Percentiles rank a stretch among this genome's conserved stretches.
Conservation (phyloP, 2,888 invertebrate species). For the Sthenelais limicola region DNA sequence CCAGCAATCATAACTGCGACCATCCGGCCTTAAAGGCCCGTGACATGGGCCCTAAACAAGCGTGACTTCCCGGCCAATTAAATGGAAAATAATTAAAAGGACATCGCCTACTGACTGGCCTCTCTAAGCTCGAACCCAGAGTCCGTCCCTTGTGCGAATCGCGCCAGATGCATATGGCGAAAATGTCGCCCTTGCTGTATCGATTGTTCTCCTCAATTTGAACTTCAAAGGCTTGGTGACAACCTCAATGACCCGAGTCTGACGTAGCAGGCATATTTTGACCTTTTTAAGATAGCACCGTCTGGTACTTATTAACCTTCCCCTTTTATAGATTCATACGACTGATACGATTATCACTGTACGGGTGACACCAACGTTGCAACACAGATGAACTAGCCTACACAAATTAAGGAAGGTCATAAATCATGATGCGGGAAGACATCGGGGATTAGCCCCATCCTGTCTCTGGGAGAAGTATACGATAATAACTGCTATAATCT, state of each 20-base stretch:
- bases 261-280: neutral
- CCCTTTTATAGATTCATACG: too few relatives aligned
- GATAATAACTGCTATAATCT: too few relatives aligned
- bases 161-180: slow-evolving; percentile 38
- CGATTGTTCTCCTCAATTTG: neutral
- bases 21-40: slow-evolving; percentile 20
- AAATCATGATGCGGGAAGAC: too few relatives aligned
- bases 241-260: slow-evolving; percentile 20
- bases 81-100: slow-evolving; percentile 37
- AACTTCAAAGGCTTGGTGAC: slow-evolving; percentile 5
- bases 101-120: slow-evolving; percentile 35
- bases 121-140: too few relatives aligned
- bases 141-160: slow-evolving; percentile 18
- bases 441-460: too few relatives aligned
- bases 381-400: too few relatives aligned
- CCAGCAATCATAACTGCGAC: neutral
- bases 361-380: too few relatives aligned
- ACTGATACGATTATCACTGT: too few relatives aligned
- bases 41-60: slow-evolving; percentile 37
- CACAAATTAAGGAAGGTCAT: too few relatives aligned
- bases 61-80: slow-evolving; percentile 31
- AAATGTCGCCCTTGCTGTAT: slow-evolving; percentile 3
- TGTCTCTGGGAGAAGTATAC: too few relatives aligned
- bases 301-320: too few relatives aligned
- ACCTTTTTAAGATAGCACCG: slow-evolving; percentile 17